These are phyloP conservation scores for Cheilosia scutellata DNA, from an alignment of 2,888 invertebrate species.

Conservation along the genomic window DNA sequence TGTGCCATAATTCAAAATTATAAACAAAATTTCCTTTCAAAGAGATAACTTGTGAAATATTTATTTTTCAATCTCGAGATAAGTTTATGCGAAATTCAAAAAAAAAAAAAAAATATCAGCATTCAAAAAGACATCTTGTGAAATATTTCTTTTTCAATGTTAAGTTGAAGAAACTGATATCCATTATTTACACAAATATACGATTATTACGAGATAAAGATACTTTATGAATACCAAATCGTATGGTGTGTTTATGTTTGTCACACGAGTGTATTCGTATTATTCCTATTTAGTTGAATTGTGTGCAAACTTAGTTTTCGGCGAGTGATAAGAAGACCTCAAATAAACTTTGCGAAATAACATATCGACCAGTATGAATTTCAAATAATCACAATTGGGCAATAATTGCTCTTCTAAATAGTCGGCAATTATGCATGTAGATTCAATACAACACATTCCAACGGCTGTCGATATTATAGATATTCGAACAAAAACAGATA, in stretches of 20 bases:
- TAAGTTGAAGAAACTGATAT: background rate
- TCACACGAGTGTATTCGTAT: background rate
- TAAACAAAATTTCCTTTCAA: background rate
- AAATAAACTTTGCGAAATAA: background rate
- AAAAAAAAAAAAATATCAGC: too few species aligned
- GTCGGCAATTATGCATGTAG: background rate
- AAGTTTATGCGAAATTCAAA: too few species aligned
- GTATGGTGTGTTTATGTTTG: background rate
- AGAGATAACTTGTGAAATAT: background rate
- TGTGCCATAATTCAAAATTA: background rate
- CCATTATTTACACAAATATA: background rate
- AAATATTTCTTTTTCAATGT: background rate
- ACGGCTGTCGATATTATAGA: too few species aligned
- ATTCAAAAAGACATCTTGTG: too few species aligned
- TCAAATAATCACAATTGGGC: background rate
- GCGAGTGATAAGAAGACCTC: background rate
- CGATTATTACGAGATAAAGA: conserved; percentile 1
- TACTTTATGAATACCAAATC: background rate
- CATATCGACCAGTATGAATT: background rate
- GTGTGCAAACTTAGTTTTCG: background rate
- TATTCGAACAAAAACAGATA: conserved; percentile 6
- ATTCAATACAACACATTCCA: background rate
- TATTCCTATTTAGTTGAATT: background rate
- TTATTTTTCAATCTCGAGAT: background rate
- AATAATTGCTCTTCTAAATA: background rate